Evolutionary conservation across 2,888 invertebrate genomes (phyloP).

Genomic region (Philonicus albiceps): DNA sequence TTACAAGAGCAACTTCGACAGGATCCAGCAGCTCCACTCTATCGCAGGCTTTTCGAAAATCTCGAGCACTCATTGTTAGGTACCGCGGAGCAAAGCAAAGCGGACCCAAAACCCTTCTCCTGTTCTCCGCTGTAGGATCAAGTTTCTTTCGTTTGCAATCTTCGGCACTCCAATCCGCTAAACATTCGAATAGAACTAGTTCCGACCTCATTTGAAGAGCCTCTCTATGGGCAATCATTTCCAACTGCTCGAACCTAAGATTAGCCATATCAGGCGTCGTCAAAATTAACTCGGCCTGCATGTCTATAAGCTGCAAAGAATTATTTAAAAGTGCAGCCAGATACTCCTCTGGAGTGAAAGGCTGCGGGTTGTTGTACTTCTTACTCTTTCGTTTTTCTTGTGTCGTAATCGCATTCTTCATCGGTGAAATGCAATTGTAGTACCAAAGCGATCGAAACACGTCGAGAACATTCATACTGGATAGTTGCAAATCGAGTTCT

Average conservation of each 20-base stretch:
- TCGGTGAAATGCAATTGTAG: constrained; percentile 59
- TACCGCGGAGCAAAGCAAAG: constrained; percentile 61
- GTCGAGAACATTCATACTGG: constrained; percentile 61
- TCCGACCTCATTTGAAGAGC: constrained; percentile 61
- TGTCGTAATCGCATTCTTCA: constrained; percentile 54
- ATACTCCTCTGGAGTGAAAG: constrained; percentile 62
- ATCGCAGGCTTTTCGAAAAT: constrained; percentile 60
- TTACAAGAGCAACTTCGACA: constrained; percentile 58
- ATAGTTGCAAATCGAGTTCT: constrained; percentile 61
- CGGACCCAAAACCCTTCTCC: constrained; percentile 60
- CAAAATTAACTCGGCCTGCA: constrained; percentile 61
- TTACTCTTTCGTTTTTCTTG: constrained; percentile 52
- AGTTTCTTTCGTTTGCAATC: constrained; percentile 61
- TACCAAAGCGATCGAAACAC: constrained; percentile 62
- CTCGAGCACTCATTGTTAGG: constrained; percentile 56
- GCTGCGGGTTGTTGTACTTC: constrained; percentile 54
- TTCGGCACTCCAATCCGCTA: constrained; percentile 61
- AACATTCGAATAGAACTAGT: constrained; percentile 59
- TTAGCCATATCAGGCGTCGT: constrained; percentile 57
- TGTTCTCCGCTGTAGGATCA: constrained; percentile 59
- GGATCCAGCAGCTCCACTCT: constrained; percentile 60
- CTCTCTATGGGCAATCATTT: constrained; percentile 61
- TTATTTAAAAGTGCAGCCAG: constrained; percentile 61
- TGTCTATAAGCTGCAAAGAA: constrained; percentile 62
- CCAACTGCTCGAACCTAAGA: constrained; percentile 62